Evolutionary conservation across 2,113 vertebrate species (phyloP).

Genomic region (Pavo muticus): DNA sequence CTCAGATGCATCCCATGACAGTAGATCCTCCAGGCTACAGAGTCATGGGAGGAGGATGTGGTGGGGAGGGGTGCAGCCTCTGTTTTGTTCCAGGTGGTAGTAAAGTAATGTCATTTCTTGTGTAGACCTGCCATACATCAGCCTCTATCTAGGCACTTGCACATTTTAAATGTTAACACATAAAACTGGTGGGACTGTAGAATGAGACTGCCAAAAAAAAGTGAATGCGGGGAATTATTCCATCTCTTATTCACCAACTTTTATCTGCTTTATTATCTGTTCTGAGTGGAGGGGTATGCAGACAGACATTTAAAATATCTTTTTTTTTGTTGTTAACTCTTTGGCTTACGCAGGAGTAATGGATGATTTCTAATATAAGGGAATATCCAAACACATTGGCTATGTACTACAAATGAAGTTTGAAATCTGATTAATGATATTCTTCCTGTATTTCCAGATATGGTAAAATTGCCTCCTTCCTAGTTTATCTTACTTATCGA

Average conservation of each 20-base stretch:
- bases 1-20: background rate
- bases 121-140: background rate
- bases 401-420: background rate
- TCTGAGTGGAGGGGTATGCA: background rate
- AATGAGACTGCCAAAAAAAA: background rate
- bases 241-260: background rate
- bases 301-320: background rate
- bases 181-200: background rate
- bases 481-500: background rate
- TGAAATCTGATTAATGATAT: background rate
- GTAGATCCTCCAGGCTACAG: background rate
- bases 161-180: background rate
- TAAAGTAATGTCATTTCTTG: background rate
- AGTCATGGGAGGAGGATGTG: fast-evolving
- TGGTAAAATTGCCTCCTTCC: background rate
- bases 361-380: background rate
- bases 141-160: background rate
- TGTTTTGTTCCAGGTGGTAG: background rate
- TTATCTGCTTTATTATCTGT: background rate
- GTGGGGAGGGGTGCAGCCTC: background rate
- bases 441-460: background rate
- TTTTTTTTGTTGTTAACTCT: background rate
- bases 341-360: background rate
- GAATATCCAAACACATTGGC: background rate
- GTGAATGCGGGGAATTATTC: background rate